Evolutionary conservation across 92 coral and sea anemone species (phyloP), one percentile per base, ranked within the genome.

Genomic region (Porites evermanni): DNA sequence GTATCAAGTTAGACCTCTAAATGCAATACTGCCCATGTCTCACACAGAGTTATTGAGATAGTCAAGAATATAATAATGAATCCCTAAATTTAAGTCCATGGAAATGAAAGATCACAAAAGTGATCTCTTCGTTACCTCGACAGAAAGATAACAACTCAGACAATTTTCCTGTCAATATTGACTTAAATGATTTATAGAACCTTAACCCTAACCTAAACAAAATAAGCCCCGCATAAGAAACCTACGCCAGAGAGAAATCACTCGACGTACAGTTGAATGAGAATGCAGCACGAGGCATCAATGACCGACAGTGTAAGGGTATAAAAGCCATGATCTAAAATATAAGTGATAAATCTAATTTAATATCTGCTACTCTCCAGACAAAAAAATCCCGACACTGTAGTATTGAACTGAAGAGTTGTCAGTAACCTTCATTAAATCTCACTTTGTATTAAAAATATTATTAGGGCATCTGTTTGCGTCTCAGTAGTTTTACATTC

Each of bases 1-100:
- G 71, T 81, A 81, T 81, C 70, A 21, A 71, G 17, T 20, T 71
- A 58, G 53, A 78, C 58, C 53, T 7, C 32, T 53, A 38, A 53
- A 26, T 23, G 56, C 52, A 68, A 81, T 81, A 81, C 78, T n/a
- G 58, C 20, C 58, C 0, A 58, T 65, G 71, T 70, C 71, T 58
- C 59, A 11, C 71, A 77, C 70, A 70, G 86, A 54, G 70, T 71
- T 29, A 10, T 0, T 0, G 19, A 2, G 14, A 6, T 19, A 53
- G 18, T 7, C 12, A 8, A 19, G 11, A 11, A 14, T 2, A 53
- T 53, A 38, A 38, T 38, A 38, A 38, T 38, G 47, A 38, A 4
- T 38, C 47, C 47, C 47, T 38, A 38, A 38, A 38, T 38, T 38
- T 38, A 38, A 38, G 5, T 3, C 47, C 47, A 38, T 38, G 47